A percentile compares a stretch with the other conserved stretches of the same genome.
phyloP scores from a whole-genome alignment of 2,113 vertebrate genomes.

The Craseonycteris thonglongyai region DNA sequence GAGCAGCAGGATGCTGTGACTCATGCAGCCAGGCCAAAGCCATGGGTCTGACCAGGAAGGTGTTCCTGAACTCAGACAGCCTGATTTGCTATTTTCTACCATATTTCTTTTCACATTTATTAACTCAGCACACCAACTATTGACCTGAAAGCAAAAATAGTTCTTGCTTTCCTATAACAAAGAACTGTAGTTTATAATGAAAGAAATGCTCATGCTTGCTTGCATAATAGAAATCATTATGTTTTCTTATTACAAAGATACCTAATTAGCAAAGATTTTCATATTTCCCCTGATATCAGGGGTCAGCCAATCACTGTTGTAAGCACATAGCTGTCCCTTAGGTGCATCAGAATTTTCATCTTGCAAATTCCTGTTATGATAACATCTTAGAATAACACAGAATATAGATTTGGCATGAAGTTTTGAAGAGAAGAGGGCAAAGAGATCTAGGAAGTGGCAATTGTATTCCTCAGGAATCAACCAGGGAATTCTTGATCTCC shows the following conservation, averaged over 20 bases:
- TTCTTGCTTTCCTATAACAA: constrained; percentile 56
- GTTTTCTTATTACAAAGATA: constrained; percentile 75
- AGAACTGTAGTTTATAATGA: constrained; percentile 66
- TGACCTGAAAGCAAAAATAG: constrained; percentile 80
- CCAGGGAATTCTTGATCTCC: constrained; percentile 36
- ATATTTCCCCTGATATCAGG: constrained; percentile 71
- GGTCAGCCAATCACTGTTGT: constrained; percentile 75
- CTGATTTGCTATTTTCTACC: constrained; percentile 74
- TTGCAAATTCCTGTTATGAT: constrained; percentile 73
- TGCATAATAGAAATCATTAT: constrained; percentile 76
- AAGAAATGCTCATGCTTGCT: constrained; percentile 64
- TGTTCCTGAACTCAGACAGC: constrained; percentile 50
- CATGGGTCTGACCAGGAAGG: constrained; percentile 65
- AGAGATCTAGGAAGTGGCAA: constrained; percentile 24
- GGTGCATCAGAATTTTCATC: constrained; percentile 80
- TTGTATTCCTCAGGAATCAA: not conserved
- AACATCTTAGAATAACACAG: constrained; percentile 60
- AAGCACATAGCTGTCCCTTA: constrained; percentile 76
- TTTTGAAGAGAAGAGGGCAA: constrained; percentile 25
- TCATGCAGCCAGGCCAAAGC: constrained; percentile 59
- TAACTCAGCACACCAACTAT: constrained; percentile 76
- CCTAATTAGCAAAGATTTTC: constrained; percentile 82
- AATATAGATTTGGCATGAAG: constrained; percentile 53
- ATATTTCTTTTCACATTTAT: constrained; percentile 75
- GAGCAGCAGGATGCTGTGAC: constrained; percentile 37